These are phyloP conservation scores for Spea multiplicata DNA, from an alignment of 2,113 vertebrate species.

Conservation along the genomic window DNA sequence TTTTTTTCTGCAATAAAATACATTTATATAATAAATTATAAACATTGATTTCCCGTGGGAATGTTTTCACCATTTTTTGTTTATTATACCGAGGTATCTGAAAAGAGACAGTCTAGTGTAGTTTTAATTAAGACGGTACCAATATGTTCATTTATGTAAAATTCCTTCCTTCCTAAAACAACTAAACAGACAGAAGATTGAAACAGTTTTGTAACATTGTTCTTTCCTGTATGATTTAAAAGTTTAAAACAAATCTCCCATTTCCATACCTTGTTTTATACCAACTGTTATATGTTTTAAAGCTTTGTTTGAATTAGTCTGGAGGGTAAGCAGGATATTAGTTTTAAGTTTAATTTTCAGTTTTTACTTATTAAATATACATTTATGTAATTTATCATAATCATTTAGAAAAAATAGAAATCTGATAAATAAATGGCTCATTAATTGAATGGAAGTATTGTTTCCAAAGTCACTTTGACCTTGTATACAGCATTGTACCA, in stretches of 20 bases:
- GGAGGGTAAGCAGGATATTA: too few relatives aligned
- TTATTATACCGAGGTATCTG: background rate
- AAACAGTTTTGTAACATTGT: background rate
- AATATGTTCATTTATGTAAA: background rate
- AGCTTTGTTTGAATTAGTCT: too few relatives aligned
- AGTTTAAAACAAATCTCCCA: background rate
- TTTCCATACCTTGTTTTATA: background rate
- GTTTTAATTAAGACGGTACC: background rate
- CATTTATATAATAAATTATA: background rate
- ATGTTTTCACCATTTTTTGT: background rate
- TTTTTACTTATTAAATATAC: too few relatives aligned
- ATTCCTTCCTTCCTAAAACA: slow-evolving; percentile 3
- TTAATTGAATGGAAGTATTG: too few relatives aligned
- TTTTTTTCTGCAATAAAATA: background rate
- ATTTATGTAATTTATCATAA: too few relatives aligned
- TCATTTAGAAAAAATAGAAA: too few relatives aligned
- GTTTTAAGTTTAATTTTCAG: too few relatives aligned
- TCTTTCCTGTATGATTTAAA: slow-evolving; percentile 2
- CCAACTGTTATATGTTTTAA: too few relatives aligned
- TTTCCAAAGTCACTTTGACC: too few relatives aligned
- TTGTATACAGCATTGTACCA: too few relatives aligned
- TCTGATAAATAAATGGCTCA: too few relatives aligned
- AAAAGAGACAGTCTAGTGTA: background rate
- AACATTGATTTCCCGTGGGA: background rate
- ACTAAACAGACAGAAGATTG: background rate